Base-by-base conservation (phyloP, 1,140 invertebrate genomes). In the Nomia melanderi region DNA sequence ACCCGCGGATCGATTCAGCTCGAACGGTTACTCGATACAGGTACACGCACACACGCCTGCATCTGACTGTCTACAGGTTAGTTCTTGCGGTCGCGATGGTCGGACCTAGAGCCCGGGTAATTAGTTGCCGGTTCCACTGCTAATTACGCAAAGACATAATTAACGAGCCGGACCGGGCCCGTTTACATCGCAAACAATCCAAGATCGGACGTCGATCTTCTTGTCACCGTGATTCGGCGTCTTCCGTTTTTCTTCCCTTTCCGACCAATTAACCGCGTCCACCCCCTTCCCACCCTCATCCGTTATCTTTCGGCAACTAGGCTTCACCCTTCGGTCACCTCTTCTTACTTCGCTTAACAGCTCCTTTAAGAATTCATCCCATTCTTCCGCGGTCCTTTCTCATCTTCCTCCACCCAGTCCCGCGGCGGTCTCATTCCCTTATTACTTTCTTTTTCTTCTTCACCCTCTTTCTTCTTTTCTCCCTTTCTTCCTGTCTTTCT, bases 311-410 rank as follows among this genome's bases (percentile, higher is more conserved):
- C 2, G 47, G 11, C 1, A 66, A 50, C 9, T n/a, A 2, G 9
- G 23, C 20, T 25, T 59, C 33, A 8, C 20, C 11, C 47, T 14
- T 31, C 47, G 59, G 14, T n/a, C 29, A 12, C 23, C n/a, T 31
- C 14, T n/a, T 23, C 12, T 23, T 56, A 17, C 44, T 56, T n/a
- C 29, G 12, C 27, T 56, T 31, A 65, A 74, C 36, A 65, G 25
- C 20, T 74, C 31, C 60, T 54, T 74, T 54, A 65, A 74, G 54
- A 31, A 74, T 74, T 74, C 50, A 41, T 14, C 12, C n/a, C 4
- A 25, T 31, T 27, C 14, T 53, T 33, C 27, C n/a, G 7, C 62
- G 7, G 6, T 1, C 11, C 7, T 23, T 39, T n/a, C 41, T 53
- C 27, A 20, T 72, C 12, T 20, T 29, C 27, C 4, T 9, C 25